Percentiles rank a stretch among this genome's conserved stretches.
These are phyloP conservation scores for Aromia moschata DNA, from an alignment of 2,888 invertebrate species.

Conservation along the genomic window DNA sequence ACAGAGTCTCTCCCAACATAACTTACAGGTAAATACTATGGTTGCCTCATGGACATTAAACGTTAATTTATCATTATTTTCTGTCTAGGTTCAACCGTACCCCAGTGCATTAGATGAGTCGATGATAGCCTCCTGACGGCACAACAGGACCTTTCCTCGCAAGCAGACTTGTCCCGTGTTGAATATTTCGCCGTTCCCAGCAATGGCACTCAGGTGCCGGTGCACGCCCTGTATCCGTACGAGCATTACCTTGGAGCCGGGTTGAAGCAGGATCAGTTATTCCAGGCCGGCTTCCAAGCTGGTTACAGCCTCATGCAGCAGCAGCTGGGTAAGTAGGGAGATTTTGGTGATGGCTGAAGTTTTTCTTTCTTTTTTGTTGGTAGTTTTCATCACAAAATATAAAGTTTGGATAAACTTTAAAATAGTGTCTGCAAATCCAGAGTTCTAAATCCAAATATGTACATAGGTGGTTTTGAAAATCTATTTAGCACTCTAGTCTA, in stretches of 20 bases:
- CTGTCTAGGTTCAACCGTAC: constrained; percentile 58
- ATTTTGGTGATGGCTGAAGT: constrained; percentile 5
- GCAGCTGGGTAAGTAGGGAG: constrained; percentile 51
- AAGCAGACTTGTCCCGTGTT: constrained; percentile 60
- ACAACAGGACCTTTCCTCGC: constrained; percentile 55
- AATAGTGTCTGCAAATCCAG: background rate
- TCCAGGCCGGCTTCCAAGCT: constrained; percentile 62
- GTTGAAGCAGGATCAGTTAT: constrained; percentile 56
- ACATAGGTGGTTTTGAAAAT: no score
- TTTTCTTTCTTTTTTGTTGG: constrained; percentile 20
- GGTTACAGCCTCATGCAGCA: constrained; percentile 61
- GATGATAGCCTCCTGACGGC: constrained; percentile 60
- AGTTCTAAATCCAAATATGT: background rate
- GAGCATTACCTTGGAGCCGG: constrained; percentile 64
- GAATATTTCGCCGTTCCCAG: constrained; percentile 64
- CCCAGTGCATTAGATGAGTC: constrained; percentile 60
- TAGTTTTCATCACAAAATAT: constrained; percentile 4
- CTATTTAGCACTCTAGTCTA: no score
- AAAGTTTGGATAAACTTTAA: constrained; percentile 7
- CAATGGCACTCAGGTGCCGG: constrained; percentile 55
- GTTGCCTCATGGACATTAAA: no score
- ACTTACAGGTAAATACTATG: constrained; percentile 49
- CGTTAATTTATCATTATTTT: no score
- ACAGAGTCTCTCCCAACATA: constrained; percentile 59
- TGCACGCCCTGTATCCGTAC: constrained; percentile 60